Evolutionary conservation across 2,888 invertebrate species (phyloP), one percentile per base, ranked within the genome.

Genomic region (Callinectes sapidus): DNA sequence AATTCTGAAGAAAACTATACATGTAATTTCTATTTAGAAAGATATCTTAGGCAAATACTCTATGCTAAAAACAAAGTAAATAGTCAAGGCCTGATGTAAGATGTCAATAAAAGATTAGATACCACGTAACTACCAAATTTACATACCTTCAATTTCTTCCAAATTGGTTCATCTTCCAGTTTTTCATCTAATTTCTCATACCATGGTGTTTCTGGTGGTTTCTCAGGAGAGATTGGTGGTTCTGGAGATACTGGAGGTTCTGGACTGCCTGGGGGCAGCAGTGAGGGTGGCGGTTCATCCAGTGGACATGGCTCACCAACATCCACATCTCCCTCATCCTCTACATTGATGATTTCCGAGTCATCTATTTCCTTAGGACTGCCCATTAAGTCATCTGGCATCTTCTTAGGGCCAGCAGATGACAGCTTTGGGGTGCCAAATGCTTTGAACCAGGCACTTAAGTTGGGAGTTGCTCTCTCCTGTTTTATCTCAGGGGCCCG

Each of bases 381-480:
- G 13, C 91, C 93, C 32, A 91, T 77, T 42, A 89, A 66, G 54
- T 92, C 94, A 48, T 94, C 93, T 2, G 89, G 91, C 89, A 91
- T 93, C 91, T 92, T 93, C 87, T 92, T 93, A n/a, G 90, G 89
- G 14, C 92, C 97, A 0, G 95, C 95, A 1, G 96, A 95, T 94
- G 97, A 96, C 94, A 96, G 96, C 96, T 98, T 98, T 0, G 98
- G 98, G 0, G 97, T 97, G 16, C 98, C 98, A 95, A 98, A 98
- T 0, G 98, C 98, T 96, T 98, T 98, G 94, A 98, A 98, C 98
- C 98, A 98, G 54, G 98, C 98, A 95, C 98, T 98, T 92, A 98
- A 96, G 96, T 98, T 98, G 0, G 98, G 98, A 66, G 98, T 97
- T 32, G 97, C 97, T 90, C 93, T 39, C 42, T 94, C 94, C 39